Evolutionary conservation across 2,888 invertebrate genomes (phyloP).

Genomic region (Unio delphinus): DNA sequence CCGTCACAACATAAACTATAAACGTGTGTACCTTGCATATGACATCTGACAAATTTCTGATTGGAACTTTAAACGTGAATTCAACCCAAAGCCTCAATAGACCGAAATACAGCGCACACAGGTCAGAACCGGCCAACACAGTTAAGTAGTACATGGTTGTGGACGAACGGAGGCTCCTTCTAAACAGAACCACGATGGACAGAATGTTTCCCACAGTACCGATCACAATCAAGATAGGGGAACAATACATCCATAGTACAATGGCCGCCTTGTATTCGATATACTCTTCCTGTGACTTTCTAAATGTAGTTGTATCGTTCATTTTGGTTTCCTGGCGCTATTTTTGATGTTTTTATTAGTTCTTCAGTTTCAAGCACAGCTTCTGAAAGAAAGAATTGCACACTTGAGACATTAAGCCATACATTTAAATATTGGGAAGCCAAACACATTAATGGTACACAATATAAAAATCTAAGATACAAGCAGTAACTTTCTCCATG

Average conservation of each 20-base stretch:
- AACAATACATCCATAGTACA: constrained; percentile 34
- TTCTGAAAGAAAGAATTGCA: no score
- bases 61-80: constrained; percentile 29
- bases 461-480: no score
- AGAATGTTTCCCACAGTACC: constrained; percentile 44
- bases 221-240: constrained; percentile 34
- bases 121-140: constrained; percentile 39
- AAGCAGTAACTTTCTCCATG: no score
- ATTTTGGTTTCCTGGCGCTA: no score
- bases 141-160: constrained; percentile 49
- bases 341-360: no score
- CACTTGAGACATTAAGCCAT: no score
- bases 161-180: constrained; percentile 28
- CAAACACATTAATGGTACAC: no score
- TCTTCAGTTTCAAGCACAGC: no score
- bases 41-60: constrained; percentile 42
- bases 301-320: no score
- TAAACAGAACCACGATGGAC: constrained; percentile 38
- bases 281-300: constrained; percentile 9
- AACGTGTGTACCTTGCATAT: constrained; percentile 63
- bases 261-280: constrained; percentile 16
- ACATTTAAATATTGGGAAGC: no score
- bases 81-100: constrained; percentile 49
- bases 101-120: constrained; percentile 41
- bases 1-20: constrained; percentile 58